Evolutionary conservation across 2,888 invertebrate genomes (phyloP).

Genomic region (Nomada goodeniana): DNA sequence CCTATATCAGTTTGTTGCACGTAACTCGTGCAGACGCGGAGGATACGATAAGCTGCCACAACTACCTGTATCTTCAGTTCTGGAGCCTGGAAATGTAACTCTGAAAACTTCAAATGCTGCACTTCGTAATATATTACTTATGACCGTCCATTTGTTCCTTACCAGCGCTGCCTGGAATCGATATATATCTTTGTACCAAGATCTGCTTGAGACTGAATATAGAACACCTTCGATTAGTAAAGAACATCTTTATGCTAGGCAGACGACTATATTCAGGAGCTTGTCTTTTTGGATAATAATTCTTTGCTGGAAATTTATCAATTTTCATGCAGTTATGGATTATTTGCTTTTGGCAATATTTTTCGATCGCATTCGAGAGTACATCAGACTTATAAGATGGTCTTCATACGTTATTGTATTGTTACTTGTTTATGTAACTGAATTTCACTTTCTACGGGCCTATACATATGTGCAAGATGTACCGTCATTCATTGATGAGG

Average conservation of each 20-base stretch:
- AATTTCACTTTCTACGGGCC: constrained; percentile 89
- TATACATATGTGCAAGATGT: constrained; percentile 68
- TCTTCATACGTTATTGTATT: constrained; percentile 89
- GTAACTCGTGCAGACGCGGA: constrained; percentile 90
- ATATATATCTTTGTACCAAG: constrained; percentile 92
- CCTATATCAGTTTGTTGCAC: constrained; percentile 88
- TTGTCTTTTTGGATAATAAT: constrained; percentile 90
- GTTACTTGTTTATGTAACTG: constrained; percentile 89
- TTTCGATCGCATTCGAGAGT: constrained; percentile 93
- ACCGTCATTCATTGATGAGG: constrained; percentile 50
- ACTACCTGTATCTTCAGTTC: constrained; percentile 41
- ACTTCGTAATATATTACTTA: constrained; percentile 88
- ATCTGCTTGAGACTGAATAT: constrained; percentile 89
- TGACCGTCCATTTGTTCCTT: constrained; percentile 89
- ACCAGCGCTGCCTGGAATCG: constrained; percentile 94
- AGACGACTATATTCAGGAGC: constrained; percentile 89
- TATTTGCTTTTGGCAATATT: constrained; percentile 91
- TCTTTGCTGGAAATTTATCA: constrained; percentile 91
- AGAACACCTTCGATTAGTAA: constrained; percentile 75
- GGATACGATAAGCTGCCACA: constrained; percentile 89
- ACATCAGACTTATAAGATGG: constrained; percentile 89
- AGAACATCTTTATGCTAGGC: constrained; percentile 85
- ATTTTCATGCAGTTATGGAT: constrained; percentile 92
- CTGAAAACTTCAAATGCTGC: constrained; percentile 81
- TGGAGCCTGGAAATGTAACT: constrained; percentile 76